phyloP scores from a whole-genome alignment of 1,140 invertebrate genomes.

The Venustaconcha ellipsiformis region DNA sequence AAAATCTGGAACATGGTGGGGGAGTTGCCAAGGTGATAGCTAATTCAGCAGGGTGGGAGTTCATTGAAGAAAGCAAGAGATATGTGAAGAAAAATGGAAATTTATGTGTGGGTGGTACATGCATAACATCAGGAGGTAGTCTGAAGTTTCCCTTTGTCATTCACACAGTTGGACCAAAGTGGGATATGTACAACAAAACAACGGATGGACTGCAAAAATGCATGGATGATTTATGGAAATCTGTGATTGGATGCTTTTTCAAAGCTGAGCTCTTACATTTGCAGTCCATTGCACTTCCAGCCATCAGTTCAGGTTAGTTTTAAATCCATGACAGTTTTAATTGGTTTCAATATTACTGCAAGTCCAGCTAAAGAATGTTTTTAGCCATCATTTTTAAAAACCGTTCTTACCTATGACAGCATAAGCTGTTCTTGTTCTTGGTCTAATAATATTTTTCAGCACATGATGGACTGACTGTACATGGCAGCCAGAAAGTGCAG shows the following conservation, averaged over 20 bases:
- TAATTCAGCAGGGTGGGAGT: conserved; percentile 23
- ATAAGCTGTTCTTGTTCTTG: no score
- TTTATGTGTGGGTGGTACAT: conserved; percentile 24
- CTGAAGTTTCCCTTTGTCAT: conserved; percentile 29
- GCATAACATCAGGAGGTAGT: conserved; percentile 28
- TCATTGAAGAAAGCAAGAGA: conserved; percentile 24
- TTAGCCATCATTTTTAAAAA: no score
- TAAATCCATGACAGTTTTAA: no score
- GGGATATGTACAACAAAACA: conserved; percentile 5
- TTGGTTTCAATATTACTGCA: no score
- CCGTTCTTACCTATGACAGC: no score
- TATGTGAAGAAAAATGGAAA: conserved; percentile 25
- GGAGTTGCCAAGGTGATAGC: conserved; percentile 87
- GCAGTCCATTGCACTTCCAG: no score
- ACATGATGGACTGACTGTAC: no score
- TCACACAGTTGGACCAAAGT: conserved; percentile 42
- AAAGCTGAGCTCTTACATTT: not conserved
- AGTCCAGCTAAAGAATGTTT: no score
- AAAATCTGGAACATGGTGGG: conserved; percentile 80
- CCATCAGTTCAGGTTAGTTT: no score
- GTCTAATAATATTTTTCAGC: no score
- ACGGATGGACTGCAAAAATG: not conserved
- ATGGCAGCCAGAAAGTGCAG: no score
- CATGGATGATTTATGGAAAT: not conserved
- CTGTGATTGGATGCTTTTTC: not conserved